These are phyloP conservation scores for Cantharis lateralis DNA, from an alignment of 2,888 invertebrate species.

Conservation along the genomic window DNA sequence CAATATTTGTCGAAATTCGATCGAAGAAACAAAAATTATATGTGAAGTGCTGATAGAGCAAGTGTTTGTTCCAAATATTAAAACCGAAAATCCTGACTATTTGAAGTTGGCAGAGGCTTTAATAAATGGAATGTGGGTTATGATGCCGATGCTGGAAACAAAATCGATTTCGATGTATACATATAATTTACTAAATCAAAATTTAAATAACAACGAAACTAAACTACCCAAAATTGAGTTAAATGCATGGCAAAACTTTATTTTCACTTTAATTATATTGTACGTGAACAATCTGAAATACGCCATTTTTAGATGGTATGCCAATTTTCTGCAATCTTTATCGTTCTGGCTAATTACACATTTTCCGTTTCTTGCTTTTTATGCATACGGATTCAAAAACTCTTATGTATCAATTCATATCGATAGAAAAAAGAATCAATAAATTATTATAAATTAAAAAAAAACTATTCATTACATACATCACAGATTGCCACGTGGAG, in stretches of 20 bases:
- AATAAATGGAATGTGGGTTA: slow-evolving; percentile 70
- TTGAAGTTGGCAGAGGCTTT: slow-evolving; percentile 67
- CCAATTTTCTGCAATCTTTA: slow-evolving; percentile 58
- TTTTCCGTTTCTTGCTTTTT: slow-evolving; percentile 72
- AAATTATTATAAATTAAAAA: slow-evolving; percentile 13
- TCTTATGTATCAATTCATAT: slow-evolving; percentile 62
- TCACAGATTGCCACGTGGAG: too few species aligned
- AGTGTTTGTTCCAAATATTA: slow-evolving; percentile 66
- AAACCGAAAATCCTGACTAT: slow-evolving; percentile 66
- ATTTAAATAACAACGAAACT: slow-evolving; percentile 11
- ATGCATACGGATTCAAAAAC: slow-evolving; percentile 65
- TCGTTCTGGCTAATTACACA: slow-evolving; percentile 67
- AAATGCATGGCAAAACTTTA: not conserved
- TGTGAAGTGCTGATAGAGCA: slow-evolving; percentile 64
- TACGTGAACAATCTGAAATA: slow-evolving; percentile 9
- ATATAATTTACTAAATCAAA: slow-evolving; percentile 31
- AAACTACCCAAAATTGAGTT: slow-evolving; percentile 6
- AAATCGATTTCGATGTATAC: slow-evolving; percentile 60
- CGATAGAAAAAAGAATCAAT: slow-evolving; percentile 1
- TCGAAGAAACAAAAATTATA: slow-evolving; percentile 66
- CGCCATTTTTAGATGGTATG: not conserved
- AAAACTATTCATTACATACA: not conserved
- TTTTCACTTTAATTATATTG: not conserved
- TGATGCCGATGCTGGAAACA: slow-evolving; percentile 67
- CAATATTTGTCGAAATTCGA: slow-evolving; percentile 69